Base-by-base conservation (phyloP, 2,797 vertebrate genomes). In the Menidia menidia region DNA sequence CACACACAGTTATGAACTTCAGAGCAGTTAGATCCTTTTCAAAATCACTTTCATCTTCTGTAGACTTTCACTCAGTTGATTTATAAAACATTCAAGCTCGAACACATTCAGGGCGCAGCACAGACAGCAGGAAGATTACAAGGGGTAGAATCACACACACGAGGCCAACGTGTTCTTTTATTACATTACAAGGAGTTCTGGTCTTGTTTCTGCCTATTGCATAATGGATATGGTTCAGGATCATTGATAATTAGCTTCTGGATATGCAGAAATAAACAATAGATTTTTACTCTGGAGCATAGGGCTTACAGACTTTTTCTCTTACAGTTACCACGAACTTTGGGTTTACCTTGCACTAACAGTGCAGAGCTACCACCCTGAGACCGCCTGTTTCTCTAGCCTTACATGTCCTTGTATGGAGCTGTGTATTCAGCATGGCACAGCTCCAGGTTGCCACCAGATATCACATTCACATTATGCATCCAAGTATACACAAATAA, bases 351-450 rank as follows among this genome's bases (percentile, higher is more conserved):
- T 4, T 30, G 11, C 48, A 18, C 16, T 50, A 7, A 25, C 45
- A 41, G 15, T 16, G 43, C 56, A n/a, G 64, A 1, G 1, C 35
- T 39, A 7, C 35, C 35, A 39, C 3, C 35, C 35, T 39, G 32
- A 71, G 59, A 14, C 64, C 2, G 45, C 67, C 61, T 54, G 55
- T 39, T 66, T 72, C 80, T 68, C 45, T 75, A 16, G 81, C 71
- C 2, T 15, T 68, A 58, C 82, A 33, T 85, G 39, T 71, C 90
- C 90, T 85, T 88, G 82, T 90, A 87, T 71, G 90, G 88, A 32
- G 73, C 47, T 66, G 80, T 30, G 58, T 77, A 71, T 82, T 11
- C 68, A 47, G 1, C 18, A 0, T 81, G 84, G 80, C 80, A 41
- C 33, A 0, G 54, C 69, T 84, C 81, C 84, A 77, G 56, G 56